These are phyloP conservation scores for Drosophila nr. perissopoda DNA, from an alignment of 2,888 invertebrate species.

Conservation along the genomic window DNA sequence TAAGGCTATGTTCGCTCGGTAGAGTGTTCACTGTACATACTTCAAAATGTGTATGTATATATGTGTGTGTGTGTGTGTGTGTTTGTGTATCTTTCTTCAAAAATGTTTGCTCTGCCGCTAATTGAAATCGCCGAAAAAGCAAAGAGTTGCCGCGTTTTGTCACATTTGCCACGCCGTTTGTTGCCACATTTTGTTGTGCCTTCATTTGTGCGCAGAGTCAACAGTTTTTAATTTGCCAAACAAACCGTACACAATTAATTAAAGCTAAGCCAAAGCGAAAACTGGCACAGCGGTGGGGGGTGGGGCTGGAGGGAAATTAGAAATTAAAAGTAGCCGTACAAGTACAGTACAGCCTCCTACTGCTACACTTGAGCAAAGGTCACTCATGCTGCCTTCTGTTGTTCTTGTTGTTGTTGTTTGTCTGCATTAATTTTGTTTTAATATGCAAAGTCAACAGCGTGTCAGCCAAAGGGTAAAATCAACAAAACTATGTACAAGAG, in stretches of 20 bases:
- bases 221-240: slow-evolving; percentile 78
- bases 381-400: slow-evolving; percentile 12
- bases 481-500: slow-evolving; percentile 62
- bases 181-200: slow-evolving; percentile 35
- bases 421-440: slow-evolving; percentile 77
- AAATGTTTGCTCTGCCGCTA: slow-evolving; percentile 46
- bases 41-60: background rate
- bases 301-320: slow-evolving; percentile 35
- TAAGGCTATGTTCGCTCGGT: background rate
- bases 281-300: background rate
- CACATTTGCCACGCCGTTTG: slow-evolving; percentile 24
- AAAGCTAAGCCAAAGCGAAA: slow-evolving; percentile 55
- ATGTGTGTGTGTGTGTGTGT: background rate
- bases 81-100: slow-evolving; percentile 13
- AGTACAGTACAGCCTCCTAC: slow-evolving; percentile 48
- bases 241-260: slow-evolving; percentile 76
- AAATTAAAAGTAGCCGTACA: slow-evolving; percentile 73
- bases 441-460: slow-evolving; percentile 78
- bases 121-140: slow-evolving; percentile 54
- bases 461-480: slow-evolving; percentile 77
- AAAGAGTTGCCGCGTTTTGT: slow-evolving; percentile 32
- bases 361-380: slow-evolving; percentile 43
- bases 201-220: slow-evolving; percentile 68
- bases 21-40: background rate
- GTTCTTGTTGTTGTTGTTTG: slow-evolving; percentile 33